phyloP scores from a whole-genome alignment of 2,113 vertebrate species.

The Cardinalis cardinalis region DNA sequence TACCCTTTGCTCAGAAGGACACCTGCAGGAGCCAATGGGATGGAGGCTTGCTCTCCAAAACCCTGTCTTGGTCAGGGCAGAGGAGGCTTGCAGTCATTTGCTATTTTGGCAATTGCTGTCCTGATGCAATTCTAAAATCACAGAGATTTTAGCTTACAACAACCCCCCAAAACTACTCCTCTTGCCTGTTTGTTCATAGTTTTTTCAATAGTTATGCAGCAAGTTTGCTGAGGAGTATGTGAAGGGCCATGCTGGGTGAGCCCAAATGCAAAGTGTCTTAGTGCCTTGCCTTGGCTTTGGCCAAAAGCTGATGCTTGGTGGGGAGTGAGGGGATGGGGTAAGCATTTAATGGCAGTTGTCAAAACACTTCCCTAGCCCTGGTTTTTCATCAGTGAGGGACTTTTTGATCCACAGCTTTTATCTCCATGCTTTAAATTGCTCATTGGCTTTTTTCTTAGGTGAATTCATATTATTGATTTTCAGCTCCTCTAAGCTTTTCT shows the following conservation, averaged over 20 bases:
- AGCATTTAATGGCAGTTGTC: not conserved
- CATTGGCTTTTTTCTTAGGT: not conserved
- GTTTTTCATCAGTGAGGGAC: not conserved
- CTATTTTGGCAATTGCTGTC: not conserved
- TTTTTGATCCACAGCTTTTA: not conserved
- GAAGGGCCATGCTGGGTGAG: accelerated
- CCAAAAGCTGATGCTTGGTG: not conserved
- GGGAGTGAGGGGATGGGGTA: not conserved
- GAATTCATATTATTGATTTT: not conserved
- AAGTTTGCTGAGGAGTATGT: not conserved
- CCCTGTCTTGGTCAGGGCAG: not conserved
- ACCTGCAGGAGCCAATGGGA: not conserved
- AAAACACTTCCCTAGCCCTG: not conserved
- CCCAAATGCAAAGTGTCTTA: not conserved
- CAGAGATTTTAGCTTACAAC: not conserved
- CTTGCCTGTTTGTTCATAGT: not conserved
- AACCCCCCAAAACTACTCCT: accelerated
- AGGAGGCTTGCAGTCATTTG: not conserved
- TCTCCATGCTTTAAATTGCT: not conserved
- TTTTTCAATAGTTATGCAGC: accelerated
- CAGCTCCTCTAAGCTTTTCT: not conserved
- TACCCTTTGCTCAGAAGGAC: not conserved
- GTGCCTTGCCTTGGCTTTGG: not conserved
- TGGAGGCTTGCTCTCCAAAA: not conserved
- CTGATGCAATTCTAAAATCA: not conserved